Base-by-base conservation (phyloP, 2,888 invertebrate genomes). In the Drosophila macrospina region DNA sequence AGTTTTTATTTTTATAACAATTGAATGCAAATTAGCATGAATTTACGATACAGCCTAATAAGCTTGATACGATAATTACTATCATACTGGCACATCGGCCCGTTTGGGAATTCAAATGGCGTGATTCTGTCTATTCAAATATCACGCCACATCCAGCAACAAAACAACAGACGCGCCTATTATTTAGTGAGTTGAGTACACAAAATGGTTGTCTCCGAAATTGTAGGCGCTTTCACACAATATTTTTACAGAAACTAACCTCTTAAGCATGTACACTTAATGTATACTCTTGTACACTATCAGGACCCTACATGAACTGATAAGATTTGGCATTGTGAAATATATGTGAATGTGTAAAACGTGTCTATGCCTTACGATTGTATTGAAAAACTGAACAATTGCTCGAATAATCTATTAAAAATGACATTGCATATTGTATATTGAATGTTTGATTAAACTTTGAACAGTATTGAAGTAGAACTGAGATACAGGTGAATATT, bases 311-410 rank as follows among this genome's bases (percentile, higher is more conserved):
- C 45, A 30, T 11, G 15, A 32, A 16, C 52, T 69, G 83, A 83
- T 83, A 81, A 87, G 85, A 79, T 70, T 85, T 61, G 64, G 10
- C 66, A 66, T 52, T 85, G 64, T 28, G 37, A 56, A 65, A 72
- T 50, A 64, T 34, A 45, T 37, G 26, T 34, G 20, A 28, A 65
- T 52, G 66, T 57, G 64, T 61, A 41, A 44, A 54, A 42, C 8
- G 16, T 16, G 11, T 15, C 20, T 44, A 16, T 41, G 11, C 36
- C 64, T 66, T 71, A 68, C 60, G 65, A 61, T 67, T 42, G 50
- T 50, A 26, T 68, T 59, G 52, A 50, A 48, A 64, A 69, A 69
- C 64, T 71, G 65, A 41, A 72, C 52, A 71, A 50, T 56, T 82
- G 51, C 74, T 70, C 48, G 77, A 85, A 74, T 71, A 72, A 69